These are phyloP conservation scores for Eriocheir sinensis DNA, from an alignment of 1,140 invertebrate genomes.

Conservation along the genomic window DNA sequence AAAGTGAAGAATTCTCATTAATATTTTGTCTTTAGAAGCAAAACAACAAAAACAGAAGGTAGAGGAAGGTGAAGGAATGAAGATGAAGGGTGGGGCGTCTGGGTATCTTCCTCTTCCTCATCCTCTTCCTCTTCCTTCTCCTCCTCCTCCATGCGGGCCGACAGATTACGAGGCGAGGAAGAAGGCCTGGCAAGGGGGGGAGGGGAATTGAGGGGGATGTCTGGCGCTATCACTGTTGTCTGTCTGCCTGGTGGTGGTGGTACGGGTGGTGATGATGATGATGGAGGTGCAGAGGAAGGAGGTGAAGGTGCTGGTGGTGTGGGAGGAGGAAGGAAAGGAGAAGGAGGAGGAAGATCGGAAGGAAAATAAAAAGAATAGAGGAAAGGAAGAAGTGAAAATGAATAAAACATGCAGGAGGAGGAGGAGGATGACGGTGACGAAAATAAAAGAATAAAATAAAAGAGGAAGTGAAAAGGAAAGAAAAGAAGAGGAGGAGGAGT, in stretches of 20 bases:
- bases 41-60: background rate
- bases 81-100: background rate
- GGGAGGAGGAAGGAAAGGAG: background rate
- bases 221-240: background rate
- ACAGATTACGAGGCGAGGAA: background rate
- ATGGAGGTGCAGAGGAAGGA: background rate
- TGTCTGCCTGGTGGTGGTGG: no score
- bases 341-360: background rate
- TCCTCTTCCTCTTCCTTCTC: no score
- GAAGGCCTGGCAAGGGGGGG: background rate
- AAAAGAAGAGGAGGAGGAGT: background rate
- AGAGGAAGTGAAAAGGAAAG: background rate
- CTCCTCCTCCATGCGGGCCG: no score
- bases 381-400: background rate
- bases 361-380: background rate
- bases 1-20: background rate
- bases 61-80: no score
- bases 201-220: background rate
- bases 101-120: background rate
- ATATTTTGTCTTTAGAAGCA: background rate
- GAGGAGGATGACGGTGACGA: background rate
- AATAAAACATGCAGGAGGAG: background rate
- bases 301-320: background rate
- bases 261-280: slow-evolving; percentile 10
- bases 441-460: background rate